Evolutionary conservation across 2,113 vertebrate species (phyloP).

Genomic region (Alexandromys fortis): DNA sequence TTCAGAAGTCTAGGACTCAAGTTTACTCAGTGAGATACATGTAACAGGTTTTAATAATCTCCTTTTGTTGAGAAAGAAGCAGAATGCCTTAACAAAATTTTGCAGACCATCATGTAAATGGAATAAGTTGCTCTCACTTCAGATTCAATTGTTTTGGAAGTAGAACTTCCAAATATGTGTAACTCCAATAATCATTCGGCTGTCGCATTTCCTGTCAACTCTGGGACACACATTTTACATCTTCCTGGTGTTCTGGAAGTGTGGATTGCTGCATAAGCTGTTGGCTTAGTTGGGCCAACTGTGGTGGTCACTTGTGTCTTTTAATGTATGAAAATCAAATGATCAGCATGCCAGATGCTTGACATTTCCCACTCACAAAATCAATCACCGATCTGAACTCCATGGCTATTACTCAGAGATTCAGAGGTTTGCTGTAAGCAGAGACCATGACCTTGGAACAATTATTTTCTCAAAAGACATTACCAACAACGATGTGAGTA

Average conservation of each 20-base stretch:
- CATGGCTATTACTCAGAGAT: slow-evolving; percentile 55
- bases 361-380: slow-evolving; percentile 82
- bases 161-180: background rate
- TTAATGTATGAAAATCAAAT: slow-evolving; percentile 80
- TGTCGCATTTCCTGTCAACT: background rate
- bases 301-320: slow-evolving; percentile 30
- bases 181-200: background rate
- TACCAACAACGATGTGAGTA: slow-evolving; percentile 46
- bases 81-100: background rate
- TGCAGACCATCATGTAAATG: background rate
- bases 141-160: background rate
- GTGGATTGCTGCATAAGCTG: background rate
- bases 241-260: slow-evolving; percentile 25
- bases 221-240: background rate
- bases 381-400: slow-evolving; percentile 71
- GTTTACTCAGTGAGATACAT: background rate
- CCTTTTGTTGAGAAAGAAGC: background rate
- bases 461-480: slow-evolving; percentile 73
- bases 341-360: slow-evolving; percentile 72
- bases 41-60: background rate
- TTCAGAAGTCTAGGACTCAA: background rate
- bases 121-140: background rate
- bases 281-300: slow-evolving; percentile 22
- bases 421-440: slow-evolving; percentile 67
- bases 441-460: slow-evolving; percentile 59